Evolutionary conservation across 2,113 vertebrate species (phyloP), one percentile per base, ranked within the genome.

Genomic region (Laterallus jamaicensis): DNA sequence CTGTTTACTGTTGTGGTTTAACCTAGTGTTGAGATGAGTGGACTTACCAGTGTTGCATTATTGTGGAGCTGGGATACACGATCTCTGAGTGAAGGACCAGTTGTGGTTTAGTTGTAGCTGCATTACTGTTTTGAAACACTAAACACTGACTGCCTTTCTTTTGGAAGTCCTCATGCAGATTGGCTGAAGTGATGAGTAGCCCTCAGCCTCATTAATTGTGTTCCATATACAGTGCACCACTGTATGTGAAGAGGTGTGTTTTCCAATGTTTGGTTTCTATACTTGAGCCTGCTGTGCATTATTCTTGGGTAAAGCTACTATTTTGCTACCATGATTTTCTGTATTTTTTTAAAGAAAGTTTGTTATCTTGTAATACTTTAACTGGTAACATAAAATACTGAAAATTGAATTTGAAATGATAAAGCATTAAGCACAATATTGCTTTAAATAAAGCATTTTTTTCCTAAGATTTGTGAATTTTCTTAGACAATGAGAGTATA

Each of bases 401-500:
- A 93, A 86, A 70, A 12, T 49, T 32, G 11, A 84, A 77, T 86
- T 84, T 54, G 47, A 71, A 90, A 78, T 84, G 15, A 17, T 15
- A 90, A 87, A 82, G 37, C n/a, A 47, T 64, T 84, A 79, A 93
- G 58, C 35, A 76, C 70, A 87, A 54, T 32, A 39, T 9, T 82
- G 47, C 91, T 92, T 86, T 91, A 86, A 97, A 92, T 96, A 96
- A 96, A 94, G 42, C 50, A 84, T 39, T 92, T 70, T 79, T 93
- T 76, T 75, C 40, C 20, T 69, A 89, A 84, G 9, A 59, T 91
- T 56, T 82, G 12, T 82, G 47, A 21, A 32, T 86, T 92, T 90
- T 92, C 58, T 84, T 84, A n/a, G 44, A 60, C 22, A 40, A 13
- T 5, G 16, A 10, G 14, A 75, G 28, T 77, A 39, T 93, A 35